A percentile compares a stretch with the other conserved stretches of the same genome.
Evolutionary conservation across 2,797 vertebrate genomes (phyloP).

Genomic region (Melanotaenia maccullochi): DNA sequence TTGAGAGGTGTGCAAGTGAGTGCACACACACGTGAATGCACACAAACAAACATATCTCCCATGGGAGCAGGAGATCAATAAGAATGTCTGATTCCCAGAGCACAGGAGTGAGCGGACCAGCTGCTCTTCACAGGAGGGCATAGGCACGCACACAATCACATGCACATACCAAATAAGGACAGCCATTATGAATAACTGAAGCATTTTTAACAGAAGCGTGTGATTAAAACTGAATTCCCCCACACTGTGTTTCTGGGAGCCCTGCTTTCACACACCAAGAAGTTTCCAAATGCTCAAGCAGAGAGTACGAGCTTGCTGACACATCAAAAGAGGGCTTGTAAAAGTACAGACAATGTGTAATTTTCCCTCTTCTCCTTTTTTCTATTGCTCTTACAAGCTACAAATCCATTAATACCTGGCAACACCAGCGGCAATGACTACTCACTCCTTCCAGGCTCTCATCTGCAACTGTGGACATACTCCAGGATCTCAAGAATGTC

Average conservation of each 20-base stretch:
- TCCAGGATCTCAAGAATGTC: conserved; percentile 18
- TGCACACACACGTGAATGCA: conserved; percentile 1
- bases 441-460: conserved; percentile 63
- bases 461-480: conserved; percentile 23
- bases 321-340: conserved; percentile 16
- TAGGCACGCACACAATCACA: conserved; percentile 21
- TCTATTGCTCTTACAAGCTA: conserved; percentile 16
- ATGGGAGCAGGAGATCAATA: conserved; percentile 80
- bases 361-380: not conserved
- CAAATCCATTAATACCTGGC: conserved; percentile 61
- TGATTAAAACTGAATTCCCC: conserved; percentile 77
- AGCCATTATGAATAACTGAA: conserved; percentile 72
- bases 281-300: conserved; percentile 51
- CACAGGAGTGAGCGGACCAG: conserved; percentile 67
- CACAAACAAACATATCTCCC: conserved; percentile 46
- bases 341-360: conserved; percentile 42
- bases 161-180: conserved; percentile 57
- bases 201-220: conserved; percentile 65
- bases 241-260: conserved; percentile 49
- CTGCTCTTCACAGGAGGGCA: conserved; percentile 65
- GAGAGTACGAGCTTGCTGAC: conserved; percentile 37
- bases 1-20: conserved; percentile 44
- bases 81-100: conserved; percentile 77
- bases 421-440: conserved; percentile 32
- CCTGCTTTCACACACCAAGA: conserved; percentile 56